A percentile compares a stretch with the other conserved stretches of the same genome.
Evolutionary conservation across 2,797 vertebrate genomes (phyloP).

Genomic region (Erpetoichthys calabaricus): DNA sequence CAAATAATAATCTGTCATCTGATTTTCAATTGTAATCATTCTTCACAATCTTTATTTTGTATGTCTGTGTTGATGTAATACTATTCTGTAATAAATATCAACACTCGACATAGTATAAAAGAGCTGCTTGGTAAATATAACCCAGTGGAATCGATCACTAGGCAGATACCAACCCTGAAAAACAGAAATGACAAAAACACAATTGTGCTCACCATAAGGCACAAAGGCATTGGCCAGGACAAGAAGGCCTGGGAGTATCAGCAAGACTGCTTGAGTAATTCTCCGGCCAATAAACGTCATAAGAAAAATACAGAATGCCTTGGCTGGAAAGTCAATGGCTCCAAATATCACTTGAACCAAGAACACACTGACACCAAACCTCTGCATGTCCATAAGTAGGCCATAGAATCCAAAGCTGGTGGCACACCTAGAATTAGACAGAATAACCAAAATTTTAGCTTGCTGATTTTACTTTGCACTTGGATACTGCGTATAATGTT

Average conservation of each 20-base stretch:
- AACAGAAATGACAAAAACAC: neutral
- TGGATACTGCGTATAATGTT: no score
- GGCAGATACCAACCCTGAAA: no score
- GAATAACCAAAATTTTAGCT: no score
- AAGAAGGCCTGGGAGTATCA: constrained; percentile 40
- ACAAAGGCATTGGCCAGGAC: constrained; percentile 55
- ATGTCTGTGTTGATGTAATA: no score
- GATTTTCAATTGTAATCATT: no score
- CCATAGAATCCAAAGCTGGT: constrained; percentile 62
- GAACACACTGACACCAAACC: constrained; percentile 55
- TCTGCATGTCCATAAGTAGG: constrained; percentile 59
- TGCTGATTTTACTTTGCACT: no score
- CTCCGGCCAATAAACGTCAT: constrained; percentile 46
- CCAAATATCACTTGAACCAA: constrained; percentile 60
- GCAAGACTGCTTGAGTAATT: constrained; percentile 37
- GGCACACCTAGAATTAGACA: constrained; percentile 37
- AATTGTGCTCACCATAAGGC: constrained; percentile 36
- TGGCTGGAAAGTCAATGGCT: constrained; percentile 50
- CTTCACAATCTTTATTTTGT: no score
- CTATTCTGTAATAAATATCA: no score
- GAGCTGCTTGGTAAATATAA: no score
- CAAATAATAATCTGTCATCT: no score
- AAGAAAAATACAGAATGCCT: constrained; percentile 38
- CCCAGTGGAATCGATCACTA: no score
- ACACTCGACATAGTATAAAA: no score